Base-by-base conservation (phyloP, 2,113 vertebrate species). In the Pseudopipra pipra region DNA sequence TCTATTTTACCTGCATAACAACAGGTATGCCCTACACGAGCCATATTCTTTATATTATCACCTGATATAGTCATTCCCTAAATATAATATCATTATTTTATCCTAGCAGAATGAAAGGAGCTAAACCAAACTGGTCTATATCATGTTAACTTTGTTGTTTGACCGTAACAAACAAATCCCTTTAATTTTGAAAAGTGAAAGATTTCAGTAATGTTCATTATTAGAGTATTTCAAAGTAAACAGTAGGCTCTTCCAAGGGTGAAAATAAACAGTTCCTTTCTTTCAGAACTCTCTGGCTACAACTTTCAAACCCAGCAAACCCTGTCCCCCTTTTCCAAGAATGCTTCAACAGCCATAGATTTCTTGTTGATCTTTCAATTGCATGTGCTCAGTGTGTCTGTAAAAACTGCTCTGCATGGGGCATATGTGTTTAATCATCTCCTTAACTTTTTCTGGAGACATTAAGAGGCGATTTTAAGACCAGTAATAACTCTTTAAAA, bases 381-480 rank as follows among this genome's bases (percentile, higher is more conserved):
- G 47, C 52, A 10, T n/a, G 23, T 59, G 44, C 30, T 80, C 73
- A 35, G 56, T 13, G 12, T 20, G 54, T 37, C 89, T 73, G 66
- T 76, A 44, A 61, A 91, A 95, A 49, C 51, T 47, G 66, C n/a
- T 80, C 75, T 93, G 78, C 74, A 21, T 24, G 6, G 12, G 52
- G 41, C 33, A 10, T 37, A 6, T 66, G 66, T 77, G 54, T 67
- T 95, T 67, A 95, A 92, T 87, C 91, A 87, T 59, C 44, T 70
- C 47, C 70, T 95, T 85, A 89, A 85, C 88, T 92, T 86, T 88
- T 88, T 54, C 78, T 77, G 37, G 46, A 77, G 65, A 78, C 28
- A 56, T 92, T 91, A 85, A 89, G 72, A 86, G 82, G 75, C 70
- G 77, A 67, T 94, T 96, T 96, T 90, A 81, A 88, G 85, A 95